A percentile compares a stretch with the other conserved stretches of the same genome.
Evolutionary conservation across 2,113 vertebrate genomes (phyloP).

Genomic region (Rattus rattus): DNA sequence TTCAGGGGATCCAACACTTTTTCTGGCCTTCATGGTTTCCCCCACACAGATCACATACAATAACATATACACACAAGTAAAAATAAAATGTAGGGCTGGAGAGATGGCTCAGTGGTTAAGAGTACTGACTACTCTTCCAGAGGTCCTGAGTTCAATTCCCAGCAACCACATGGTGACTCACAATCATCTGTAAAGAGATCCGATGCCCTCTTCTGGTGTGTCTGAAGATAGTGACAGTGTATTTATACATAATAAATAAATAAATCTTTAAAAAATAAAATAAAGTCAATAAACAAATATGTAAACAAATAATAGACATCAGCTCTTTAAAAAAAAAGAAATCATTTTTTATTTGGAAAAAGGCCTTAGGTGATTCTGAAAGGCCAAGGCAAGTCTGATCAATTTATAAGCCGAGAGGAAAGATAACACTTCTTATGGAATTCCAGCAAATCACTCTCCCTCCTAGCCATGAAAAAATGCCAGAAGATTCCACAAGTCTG

Average conservation of each 20-base stretch:
- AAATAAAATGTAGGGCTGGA: no score
- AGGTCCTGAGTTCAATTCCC: no score
- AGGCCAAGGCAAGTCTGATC: conserved; percentile 9
- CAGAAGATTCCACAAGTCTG: neutral
- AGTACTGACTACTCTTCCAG: no score
- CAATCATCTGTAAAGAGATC: no score
- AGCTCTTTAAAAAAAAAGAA: neutral
- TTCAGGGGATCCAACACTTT: neutral
- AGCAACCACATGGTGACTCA: no score
- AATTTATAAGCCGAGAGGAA: conserved; percentile 12
- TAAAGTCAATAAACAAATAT: neutral
- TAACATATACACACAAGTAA: neutral
- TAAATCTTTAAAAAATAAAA: neutral
- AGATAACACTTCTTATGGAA: neutral
- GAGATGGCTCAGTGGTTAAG: no score
- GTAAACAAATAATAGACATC: neutral
- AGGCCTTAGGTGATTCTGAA: neutral
- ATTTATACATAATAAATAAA: no score
- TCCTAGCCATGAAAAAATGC: conserved; percentile 18
- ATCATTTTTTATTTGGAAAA: conserved; percentile 43
- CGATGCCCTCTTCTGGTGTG: no score
- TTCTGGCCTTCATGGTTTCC: neutral
- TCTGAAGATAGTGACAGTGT: no score
- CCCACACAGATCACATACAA: neutral
- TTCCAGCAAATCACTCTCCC: neutral